These are phyloP conservation scores for Solea senegalensis DNA, from an alignment of 2,113 vertebrate genomes.

Conservation along the genomic window DNA sequence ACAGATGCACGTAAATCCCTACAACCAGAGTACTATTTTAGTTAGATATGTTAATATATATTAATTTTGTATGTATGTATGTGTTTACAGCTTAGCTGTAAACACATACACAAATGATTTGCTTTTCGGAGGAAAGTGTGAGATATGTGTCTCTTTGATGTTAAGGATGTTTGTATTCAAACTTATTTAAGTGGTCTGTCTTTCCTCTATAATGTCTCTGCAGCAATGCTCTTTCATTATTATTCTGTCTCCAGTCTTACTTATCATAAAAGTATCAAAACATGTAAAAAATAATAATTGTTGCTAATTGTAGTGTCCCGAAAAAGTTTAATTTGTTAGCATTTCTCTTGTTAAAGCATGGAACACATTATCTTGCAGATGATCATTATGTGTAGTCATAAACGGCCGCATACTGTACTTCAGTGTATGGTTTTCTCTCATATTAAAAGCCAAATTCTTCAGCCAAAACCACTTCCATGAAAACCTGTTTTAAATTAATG, in stretches of 20 bases:
- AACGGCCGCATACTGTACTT: constrained; percentile 7
- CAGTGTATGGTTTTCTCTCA: background rate
- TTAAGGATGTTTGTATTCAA: too few species aligned
- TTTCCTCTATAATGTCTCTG: too few species aligned
- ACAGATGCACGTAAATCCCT: background rate
- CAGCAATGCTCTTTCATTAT: background rate
- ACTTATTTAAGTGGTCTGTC: too few species aligned
- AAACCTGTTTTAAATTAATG: constrained; percentile 44
- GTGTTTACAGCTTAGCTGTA: too few species aligned
- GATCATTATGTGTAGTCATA: constrained; percentile 4
- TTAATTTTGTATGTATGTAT: too few species aligned
- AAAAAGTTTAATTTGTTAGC: background rate
- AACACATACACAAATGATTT: too few species aligned
- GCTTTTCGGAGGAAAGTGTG: too few species aligned
- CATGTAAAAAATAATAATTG: background rate
- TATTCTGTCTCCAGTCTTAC: background rate
- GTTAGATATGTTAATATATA: background rate
- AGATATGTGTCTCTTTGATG: too few species aligned
- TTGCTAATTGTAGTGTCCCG: background rate
- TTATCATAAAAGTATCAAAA: background rate
- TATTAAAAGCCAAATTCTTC: constrained; percentile 15
- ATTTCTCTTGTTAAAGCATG: constrained; percentile 3
- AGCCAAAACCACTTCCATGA: constrained; percentile 15
- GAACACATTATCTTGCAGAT: constrained; percentile 4
- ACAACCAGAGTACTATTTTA: background rate